Conservation (phyloP, 2,888 invertebrate species). For the Gnatocerus cornutus region DNA sequence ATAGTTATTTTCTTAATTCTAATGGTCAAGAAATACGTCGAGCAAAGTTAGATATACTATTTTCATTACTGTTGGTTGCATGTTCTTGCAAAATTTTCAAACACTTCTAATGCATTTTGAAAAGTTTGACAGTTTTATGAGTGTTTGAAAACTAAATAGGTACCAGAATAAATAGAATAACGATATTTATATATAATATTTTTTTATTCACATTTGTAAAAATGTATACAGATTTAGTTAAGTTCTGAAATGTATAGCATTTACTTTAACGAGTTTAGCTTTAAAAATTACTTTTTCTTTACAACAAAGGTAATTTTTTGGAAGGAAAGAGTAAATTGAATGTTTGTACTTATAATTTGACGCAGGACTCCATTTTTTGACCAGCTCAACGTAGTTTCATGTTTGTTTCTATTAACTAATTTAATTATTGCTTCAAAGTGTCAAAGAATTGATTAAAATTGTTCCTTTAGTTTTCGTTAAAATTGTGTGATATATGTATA, state of each 20-base stretch:
- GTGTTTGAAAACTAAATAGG: constrained; percentile 6
- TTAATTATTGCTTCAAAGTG: too few relatives aligned
- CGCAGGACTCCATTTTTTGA: too few relatives aligned
- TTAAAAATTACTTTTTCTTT: constrained; percentile 2
- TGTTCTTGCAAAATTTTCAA: neutral
- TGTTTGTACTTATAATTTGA: constrained; percentile 7
- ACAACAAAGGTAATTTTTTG: neutral
- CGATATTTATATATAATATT: constrained; percentile 37
- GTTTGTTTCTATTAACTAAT: too few relatives aligned
- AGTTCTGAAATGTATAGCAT: constrained; percentile 14
- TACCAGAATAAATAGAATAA: neutral
- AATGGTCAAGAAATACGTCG: constrained; percentile 9
- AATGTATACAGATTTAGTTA: constrained; percentile 20
- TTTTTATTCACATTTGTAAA: constrained; percentile 36
- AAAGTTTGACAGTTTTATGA: neutral
- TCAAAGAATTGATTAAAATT: too few relatives aligned
- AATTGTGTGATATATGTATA: too few relatives aligned
- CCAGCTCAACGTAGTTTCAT: too few relatives aligned
- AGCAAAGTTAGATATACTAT: constrained; percentile 24
- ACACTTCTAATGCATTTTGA: neutral
- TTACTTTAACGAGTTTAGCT: neutral
- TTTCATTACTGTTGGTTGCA: constrained; percentile 25
- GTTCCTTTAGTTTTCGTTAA: too few relatives aligned
- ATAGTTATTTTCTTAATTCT: constrained; percentile 16
- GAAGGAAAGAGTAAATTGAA: neutral